Base-by-base conservation (phyloP, 92 coral and sea anemone genomes). In the Phenganax subtilis region DNA sequence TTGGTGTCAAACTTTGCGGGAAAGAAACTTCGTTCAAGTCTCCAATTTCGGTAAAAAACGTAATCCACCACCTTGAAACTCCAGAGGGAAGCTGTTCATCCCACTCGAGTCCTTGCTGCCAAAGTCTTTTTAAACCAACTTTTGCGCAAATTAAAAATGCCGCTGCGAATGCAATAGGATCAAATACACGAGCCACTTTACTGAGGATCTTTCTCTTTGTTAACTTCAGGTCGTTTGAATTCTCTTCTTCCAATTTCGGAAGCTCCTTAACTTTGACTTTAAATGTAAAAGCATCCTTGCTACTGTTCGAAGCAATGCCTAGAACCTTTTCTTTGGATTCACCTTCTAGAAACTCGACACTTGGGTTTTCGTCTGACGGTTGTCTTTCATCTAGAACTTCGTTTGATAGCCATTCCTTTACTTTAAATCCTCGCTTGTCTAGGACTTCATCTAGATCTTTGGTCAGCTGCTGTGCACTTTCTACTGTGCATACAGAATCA, bases 351-450 rank as follows among this genome's bases (percentile, higher is more conserved):
- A 59, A 77, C 72, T 61, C 60, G 47, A 77, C 31, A 60, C 57
- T 65, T 6, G 71, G 16, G 3, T 51, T 65, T 17, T 65, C 71
- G 20, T 65, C 47, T 9, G 6, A 3, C 12, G 31, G 31, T 27
- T 6, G 8, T 15, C 62, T 51, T 44, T 77, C 57, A 6, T 63
- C 37, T 54, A 77, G 14, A 27, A 27, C 44, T 52, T 77, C 59
- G 53, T 83, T 90, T 15, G 89, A 75, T 25, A 63, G 70, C 90
- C 90, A 87, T 68, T 81, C 81, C 62, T 90, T 90, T 0, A 87
- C 89, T 54, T 82, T 66, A 74, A 90, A 90, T 65, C 91, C 89
- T 77, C 90, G 90, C 53, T 82, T 90, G 58, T 64, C 10, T 28
- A 80, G 27, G 69, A 57, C 83, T 51, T 85, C 58, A 80, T 88